Evolutionary conservation across 1,140 invertebrate species (phyloP), one percentile per base, ranked within the genome.

Genomic region (Papilio polytes): DNA sequence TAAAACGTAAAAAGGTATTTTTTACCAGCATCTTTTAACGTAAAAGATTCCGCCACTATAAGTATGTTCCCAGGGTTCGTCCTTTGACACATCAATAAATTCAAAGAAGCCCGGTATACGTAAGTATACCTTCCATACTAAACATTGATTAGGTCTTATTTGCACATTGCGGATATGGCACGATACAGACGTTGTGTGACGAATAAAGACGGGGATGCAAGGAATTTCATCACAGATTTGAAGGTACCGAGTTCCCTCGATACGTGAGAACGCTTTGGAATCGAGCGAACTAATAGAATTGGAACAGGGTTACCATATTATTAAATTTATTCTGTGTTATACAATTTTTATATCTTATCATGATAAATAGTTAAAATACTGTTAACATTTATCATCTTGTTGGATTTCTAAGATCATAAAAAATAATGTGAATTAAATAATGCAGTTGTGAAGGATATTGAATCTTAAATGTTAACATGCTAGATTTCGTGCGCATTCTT

Each of bases 211-310:
- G 76, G 89, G 89, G 91, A 88, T 87, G 89, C 84, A 56, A 84
- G 89, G 92, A 92, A 94, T 95, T 92, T 89, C 87, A 90, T 91
- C 91, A 93, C 85, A 93, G 92, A 95, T 95, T 94, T 92, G 87
- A 94, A 90, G 89, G 88, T 87, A 86, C 81, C 63, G 15, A 70
- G 63, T 15, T 70, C 63, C 77, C 46, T 66, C 56, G 53, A 22
- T 26, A 90, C 88, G 90, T 94, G 92, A 92, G 91, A 94, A 94
- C 88, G 78, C 73, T 84, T 84, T 84, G 36, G 76, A 83, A 82
- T 85, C 80, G 22, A 73, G 63, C 80, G 44, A 72, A 83, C 83
- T 80, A 88, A 92, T 89, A 91, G 89, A 89, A 91, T 84, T 84
- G 84, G 85, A 88, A 90, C 26, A 70, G 63, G 63, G 63, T 70